These are phyloP conservation scores for Sebastes minor DNA, from an alignment of 2,797 vertebrate species.

Conservation along the genomic window DNA sequence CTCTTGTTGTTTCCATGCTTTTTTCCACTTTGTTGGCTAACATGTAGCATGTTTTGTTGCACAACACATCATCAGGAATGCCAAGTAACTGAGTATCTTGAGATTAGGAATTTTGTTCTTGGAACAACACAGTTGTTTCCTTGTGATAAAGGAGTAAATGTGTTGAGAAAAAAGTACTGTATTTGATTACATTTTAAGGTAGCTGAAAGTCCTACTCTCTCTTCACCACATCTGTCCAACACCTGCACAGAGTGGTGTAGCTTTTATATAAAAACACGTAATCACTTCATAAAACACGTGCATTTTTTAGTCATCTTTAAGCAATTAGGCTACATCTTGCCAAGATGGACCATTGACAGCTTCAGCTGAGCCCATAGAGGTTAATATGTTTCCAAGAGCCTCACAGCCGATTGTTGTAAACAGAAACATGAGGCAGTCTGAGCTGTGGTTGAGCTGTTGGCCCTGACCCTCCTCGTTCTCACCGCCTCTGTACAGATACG, in stretches of 20 bases:
- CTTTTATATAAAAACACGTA: conserved; percentile 16
- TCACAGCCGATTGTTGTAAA: not conserved
- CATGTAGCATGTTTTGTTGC: not conserved
- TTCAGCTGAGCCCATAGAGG: not conserved
- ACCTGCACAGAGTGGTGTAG: not conserved
- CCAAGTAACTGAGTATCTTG: not conserved
- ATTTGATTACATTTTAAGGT: not conserved
- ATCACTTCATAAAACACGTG: conserved; percentile 21
- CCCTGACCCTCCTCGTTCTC: not conserved
- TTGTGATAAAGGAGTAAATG: not conserved
- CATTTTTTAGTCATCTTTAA: conserved; percentile 13
- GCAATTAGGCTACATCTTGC: not conserved
- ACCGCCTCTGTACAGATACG: not conserved
- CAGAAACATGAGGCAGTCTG: not conserved
- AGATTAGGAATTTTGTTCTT: not conserved
- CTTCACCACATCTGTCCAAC: conserved; percentile 17
- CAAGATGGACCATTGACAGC: not conserved
- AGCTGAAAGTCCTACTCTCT: not conserved
- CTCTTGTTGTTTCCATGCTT: not conserved
- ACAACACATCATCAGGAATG: not conserved
- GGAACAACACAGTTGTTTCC: not conserved
- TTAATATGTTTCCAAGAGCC: not conserved
- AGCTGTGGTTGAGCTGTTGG: not conserved
- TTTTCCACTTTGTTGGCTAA: not conserved
- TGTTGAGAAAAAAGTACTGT: not conserved